Percentiles rank a stretch among this genome's conserved stretches.
Evolutionary conservation across 2,888 invertebrate species (phyloP).

Genomic region (Cancer borealis): DNA sequence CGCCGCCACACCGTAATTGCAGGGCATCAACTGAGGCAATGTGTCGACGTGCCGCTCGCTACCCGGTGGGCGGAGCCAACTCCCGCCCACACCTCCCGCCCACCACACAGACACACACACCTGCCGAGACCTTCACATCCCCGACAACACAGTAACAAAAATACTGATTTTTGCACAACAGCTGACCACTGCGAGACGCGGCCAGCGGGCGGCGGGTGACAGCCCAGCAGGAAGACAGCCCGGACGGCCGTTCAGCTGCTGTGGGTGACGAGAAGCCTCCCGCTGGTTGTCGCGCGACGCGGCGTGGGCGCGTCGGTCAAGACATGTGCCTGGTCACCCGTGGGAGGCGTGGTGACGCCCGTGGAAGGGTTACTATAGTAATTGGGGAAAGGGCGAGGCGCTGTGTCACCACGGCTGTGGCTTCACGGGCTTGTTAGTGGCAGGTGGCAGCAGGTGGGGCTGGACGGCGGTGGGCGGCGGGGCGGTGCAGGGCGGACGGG

Average conservation of each 20-base stretch:
- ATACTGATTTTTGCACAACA: conserved; percentile 23
- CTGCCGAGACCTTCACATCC: conserved; percentile 36
- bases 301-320: background rate
- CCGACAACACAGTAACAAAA: conserved; percentile 33
- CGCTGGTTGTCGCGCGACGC: background rate
- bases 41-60: conserved; percentile 50
- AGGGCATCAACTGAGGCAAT: conserved; percentile 66
- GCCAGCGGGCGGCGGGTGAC: background rate
- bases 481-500: conserved; percentile 64
- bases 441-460: conserved; percentile 62
- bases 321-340: background rate
- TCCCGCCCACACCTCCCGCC: conserved; percentile 44
- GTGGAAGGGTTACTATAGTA: background rate
- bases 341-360: background rate
- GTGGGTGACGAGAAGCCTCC: background rate
- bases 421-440: conserved; percentile 47
- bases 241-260: background rate
- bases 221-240: background rate
- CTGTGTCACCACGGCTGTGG: conserved; percentile 47
- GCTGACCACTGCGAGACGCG: conserved; percentile 39
- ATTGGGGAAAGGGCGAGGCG: conserved; percentile 41
- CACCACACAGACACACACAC: conserved; percentile 45
- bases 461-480: conserved; percentile 53
- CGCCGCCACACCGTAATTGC: conserved; percentile 69
- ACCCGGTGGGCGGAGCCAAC: conserved; percentile 66